Conservation (phyloP, 2,113 vertebrate genomes). For the Sebastes fasciatus region DNA sequence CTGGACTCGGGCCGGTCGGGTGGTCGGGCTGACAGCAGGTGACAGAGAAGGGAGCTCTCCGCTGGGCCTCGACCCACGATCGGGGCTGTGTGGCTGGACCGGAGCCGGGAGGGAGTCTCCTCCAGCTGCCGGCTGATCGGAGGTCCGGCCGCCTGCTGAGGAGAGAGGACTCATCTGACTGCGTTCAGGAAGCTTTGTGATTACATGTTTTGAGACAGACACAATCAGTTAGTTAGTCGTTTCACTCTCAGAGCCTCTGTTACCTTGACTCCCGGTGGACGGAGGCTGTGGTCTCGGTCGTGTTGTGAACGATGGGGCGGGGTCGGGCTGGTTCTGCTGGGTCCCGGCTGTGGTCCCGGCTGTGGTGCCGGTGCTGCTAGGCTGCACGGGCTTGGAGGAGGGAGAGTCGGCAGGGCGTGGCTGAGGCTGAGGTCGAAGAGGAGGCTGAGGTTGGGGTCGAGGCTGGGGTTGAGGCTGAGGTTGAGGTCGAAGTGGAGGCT, state of each 20-base stretch:
- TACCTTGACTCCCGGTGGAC: constrained; percentile 42
- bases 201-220: too few species aligned
- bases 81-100: constrained; percentile 14
- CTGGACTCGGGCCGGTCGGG: constrained; percentile 57
- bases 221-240: too few species aligned
- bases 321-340: constrained; percentile 14
- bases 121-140: neutral
- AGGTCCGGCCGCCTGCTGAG: neutral
- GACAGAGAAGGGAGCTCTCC: neutral
- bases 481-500: neutral
- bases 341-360: neutral
- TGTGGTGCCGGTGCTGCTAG: neutral
- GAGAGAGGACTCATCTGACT: neutral
- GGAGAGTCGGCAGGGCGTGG: neutral
- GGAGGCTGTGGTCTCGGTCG: constrained; percentile 36
- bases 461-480: neutral
- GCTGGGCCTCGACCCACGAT: constrained; percentile 8
- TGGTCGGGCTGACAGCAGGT: constrained; percentile 2
- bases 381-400: constrained; percentile 14
- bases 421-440: neutral
- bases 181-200: too few species aligned
- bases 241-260: too few species aligned
- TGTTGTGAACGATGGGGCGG: neutral
- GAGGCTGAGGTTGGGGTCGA: neutral
- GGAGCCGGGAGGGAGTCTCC: constrained; percentile 17